A percentile compares a stretch with the other conserved stretches of the same genome.
Conservation (phyloP, 2,113 vertebrate species). For the Corydoras sp. region DNA sequence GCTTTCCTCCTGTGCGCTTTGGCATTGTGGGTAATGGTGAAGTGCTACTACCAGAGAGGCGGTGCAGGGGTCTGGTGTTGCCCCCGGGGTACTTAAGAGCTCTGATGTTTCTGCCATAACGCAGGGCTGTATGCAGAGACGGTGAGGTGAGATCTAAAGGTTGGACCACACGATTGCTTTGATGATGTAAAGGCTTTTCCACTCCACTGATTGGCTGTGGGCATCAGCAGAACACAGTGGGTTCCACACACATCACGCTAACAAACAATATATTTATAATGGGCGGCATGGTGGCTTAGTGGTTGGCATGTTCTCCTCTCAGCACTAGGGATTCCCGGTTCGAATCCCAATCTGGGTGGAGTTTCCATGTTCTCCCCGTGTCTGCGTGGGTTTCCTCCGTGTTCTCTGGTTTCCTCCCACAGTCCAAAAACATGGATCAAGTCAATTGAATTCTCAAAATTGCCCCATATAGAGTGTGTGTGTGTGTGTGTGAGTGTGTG, state of each 20-base stretch:
- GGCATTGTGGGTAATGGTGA: slow-evolving; percentile 35
- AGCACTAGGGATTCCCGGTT: no score
- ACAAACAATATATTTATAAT: background rate
- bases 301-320: no score
- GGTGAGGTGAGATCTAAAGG: slow-evolving; percentile 26
- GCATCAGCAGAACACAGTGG: background rate
- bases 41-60: slow-evolving; percentile 19
- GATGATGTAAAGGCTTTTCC: slow-evolving; percentile 29
- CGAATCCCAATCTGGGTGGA: no score
- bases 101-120: slow-evolving; percentile 24
- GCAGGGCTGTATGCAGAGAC: slow-evolving; percentile 27
- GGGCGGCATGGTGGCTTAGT: no score
- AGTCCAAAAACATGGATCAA: no score
- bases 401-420: no score
- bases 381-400: no score
- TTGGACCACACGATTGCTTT: slow-evolving; percentile 22
- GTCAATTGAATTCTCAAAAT: no score
- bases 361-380: no score
- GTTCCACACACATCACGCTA: background rate
- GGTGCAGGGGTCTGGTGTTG: slow-evolving; percentile 25
- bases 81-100: slow-evolving; percentile 21
- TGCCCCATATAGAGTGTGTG: no score
- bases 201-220: slow-evolving; percentile 4
- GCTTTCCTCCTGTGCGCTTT: slow-evolving; percentile 22
- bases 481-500: no score